Evolutionary conservation across 35 echinoderm and acorn worm species (phyloP).

Genomic region (Antedon bifida): DNA sequence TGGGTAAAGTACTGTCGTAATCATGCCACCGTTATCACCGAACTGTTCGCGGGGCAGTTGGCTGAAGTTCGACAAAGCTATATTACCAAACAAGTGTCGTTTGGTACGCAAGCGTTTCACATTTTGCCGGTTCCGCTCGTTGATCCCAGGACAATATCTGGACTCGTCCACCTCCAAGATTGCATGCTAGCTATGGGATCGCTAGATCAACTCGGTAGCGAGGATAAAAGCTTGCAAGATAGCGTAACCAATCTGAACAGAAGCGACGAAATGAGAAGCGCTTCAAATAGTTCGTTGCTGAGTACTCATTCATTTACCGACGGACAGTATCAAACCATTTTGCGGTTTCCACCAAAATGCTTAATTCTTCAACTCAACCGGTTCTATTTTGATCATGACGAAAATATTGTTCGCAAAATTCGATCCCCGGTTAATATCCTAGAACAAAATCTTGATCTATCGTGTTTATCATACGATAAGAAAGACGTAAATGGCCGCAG

Average conservation of each 20-base stretch:
- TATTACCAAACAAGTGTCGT: constrained; percentile 6
- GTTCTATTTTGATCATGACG: constrained; percentile 9
- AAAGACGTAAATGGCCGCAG: background rate
- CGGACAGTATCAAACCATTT: constrained; percentile 11
- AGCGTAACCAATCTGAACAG: background rate
- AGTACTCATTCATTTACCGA: background rate
- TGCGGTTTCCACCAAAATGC: constrained; percentile 20
- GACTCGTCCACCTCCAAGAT: constrained; percentile 13
- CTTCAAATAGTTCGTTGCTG: background rate
- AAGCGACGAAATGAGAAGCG: background rate
- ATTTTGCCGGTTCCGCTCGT: constrained; percentile 21
- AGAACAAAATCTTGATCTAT: constrained; percentile 3
- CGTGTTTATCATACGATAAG: constrained; percentile 10
- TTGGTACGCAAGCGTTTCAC: constrained; percentile 21
- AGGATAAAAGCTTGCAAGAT: background rate
- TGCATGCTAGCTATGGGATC: constrained; percentile 9
- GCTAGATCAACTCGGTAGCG: background rate
- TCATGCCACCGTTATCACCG: constrained; percentile 2
- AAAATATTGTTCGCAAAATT: background rate
- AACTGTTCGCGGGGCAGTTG: constrained; percentile 25
- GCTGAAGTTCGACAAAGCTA: constrained; percentile 3
- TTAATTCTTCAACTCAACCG: constrained; percentile 32
- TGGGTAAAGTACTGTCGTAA: constrained; percentile 8
- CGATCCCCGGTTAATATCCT: constrained; percentile 19
- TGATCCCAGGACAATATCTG: background rate